Conservation (phyloP, 1,140 invertebrate species). For the Ceratitis capitata region DNA sequence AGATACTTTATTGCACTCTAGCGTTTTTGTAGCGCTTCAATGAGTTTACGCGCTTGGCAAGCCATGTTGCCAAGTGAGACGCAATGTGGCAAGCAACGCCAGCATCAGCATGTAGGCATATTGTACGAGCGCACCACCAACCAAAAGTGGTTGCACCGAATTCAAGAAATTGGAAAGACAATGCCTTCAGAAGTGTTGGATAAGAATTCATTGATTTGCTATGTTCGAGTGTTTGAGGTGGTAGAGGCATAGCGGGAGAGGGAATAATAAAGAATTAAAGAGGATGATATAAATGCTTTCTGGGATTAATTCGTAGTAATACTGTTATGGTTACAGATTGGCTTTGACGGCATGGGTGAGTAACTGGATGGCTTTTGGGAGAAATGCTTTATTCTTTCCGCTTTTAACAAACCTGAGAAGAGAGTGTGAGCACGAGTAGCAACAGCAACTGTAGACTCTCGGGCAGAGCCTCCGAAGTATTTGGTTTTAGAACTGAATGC, state of each 20-base stretch:
- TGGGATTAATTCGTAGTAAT: no score
- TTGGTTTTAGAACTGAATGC: no score
- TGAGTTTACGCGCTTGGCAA: not conserved
- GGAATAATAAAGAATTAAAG: not conserved
- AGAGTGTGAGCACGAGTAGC: no score
- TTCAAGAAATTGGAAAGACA: not conserved
- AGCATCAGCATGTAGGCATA: not conserved
- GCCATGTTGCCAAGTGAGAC: not conserved
- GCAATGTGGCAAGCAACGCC: no score
- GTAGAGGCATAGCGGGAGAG: not conserved
- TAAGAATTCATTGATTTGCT: not conserved
- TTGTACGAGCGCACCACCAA: not conserved
- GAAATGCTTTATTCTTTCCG: no score
- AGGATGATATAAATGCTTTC: no score
- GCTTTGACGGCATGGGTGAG: no score
- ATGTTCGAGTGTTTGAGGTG: not conserved
- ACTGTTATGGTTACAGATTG: no score
- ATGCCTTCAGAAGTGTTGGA: not conserved
- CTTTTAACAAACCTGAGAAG: no score
- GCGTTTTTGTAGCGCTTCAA: not conserved
- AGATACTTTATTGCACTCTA: conserved; percentile 22
- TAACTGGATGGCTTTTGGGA: no score
- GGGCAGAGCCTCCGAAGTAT: no score
- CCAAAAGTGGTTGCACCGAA: not conserved
- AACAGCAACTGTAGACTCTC: no score